Base-by-base conservation (phyloP, 2,797 vertebrate species). In the Hyperoplus lanceolatus region DNA sequence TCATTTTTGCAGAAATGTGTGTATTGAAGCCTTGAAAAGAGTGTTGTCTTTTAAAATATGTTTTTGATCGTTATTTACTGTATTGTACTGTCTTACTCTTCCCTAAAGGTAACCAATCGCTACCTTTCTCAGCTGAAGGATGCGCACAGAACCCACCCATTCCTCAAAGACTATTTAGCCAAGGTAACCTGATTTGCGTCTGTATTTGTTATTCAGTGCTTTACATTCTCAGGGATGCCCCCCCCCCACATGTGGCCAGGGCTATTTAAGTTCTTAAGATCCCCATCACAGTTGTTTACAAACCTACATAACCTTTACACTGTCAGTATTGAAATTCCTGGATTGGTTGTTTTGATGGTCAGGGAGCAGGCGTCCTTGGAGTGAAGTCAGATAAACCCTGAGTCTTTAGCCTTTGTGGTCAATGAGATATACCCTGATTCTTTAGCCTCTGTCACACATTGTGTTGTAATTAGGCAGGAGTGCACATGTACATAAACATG, bases 111-210 rank as follows among this genome's bases (percentile, higher is more conserved):
- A 57, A 98, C 97, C 6, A 99, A 96, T 79, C 97, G 98, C 14
- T 99, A 99, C 80, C 90, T 99, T 75, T 98, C 97, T 0, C 98
- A 99, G 88, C 89, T 99, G 78, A 99, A 98, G 82, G 98, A 99
- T 0, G 97, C 97, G 1, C 97, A 99, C 91, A 95, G 89, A 87
- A 89, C 92, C 12, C 98, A 99, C 18, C 97, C 98, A 0, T 99
- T 98, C 92, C 96, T 99, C 70, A 97, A 94, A 90, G 98, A 99
- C 76, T 99, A 98, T 82, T 95, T 97, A 74, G 88, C 96, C 46
- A 99, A 99, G 98, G 97, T 98, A 91, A 93, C 53, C 10, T 1
- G 16, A 8, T 46, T 80, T 18, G 6, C 18, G 12, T 58, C 5
- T 43, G 9, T 16, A 58, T 64, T 21, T 73, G 29, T 77, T 21